Base-by-base conservation (phyloP, 2,113 vertebrate genomes). In the Pseudorasbora parva region DNA sequence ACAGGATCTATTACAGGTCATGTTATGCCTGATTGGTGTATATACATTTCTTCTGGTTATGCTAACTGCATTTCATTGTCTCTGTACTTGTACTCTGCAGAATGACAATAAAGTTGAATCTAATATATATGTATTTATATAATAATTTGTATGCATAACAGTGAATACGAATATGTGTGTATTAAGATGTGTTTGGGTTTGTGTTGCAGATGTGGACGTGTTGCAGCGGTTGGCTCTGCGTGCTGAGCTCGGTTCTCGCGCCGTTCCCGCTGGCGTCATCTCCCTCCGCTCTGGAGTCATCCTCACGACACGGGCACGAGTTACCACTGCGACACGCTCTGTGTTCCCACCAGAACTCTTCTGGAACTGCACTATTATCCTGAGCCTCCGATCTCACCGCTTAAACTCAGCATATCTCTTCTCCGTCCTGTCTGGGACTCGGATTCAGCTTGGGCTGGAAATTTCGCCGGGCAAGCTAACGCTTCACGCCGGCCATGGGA, bases 371-470 rank as follows among this genome's bases (percentile, higher is more conserved):
- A 86, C 87, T 19, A 37, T 88, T 64, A 93, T 99, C 91, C 89
- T 98, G 93, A 98, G 97, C 90, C 88, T 99, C 69, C 96, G 97
- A 86, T 98, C 97, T 30, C 97, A 99, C 85, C 96, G 97, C 4
- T 90, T 98, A 87, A 99, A 97, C 94, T 97, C 93, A 7, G 98
- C 97, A 78, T 99, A 97, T 86, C 94, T 99, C 89, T 99, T 99
- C 68, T 93, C 96, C 11, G 81, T 98, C 87, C 95, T 94, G 86
- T 97, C 94, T 89, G 94, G 91, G 77, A 95, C 90, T 56, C 96
- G 92, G 85, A 94, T 98, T 85, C 97, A 99, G 90, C 94, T 99
- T 68, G 97, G 98, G 8, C 89, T 99, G 87, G 96, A 99, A 93
- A 95, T 99, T 78, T 89, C 95, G 45, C 96, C 97, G 0, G 95